Base-by-base conservation (phyloP, 1,140 invertebrate genomes). In the Lepidurus arcticus region DNA sequence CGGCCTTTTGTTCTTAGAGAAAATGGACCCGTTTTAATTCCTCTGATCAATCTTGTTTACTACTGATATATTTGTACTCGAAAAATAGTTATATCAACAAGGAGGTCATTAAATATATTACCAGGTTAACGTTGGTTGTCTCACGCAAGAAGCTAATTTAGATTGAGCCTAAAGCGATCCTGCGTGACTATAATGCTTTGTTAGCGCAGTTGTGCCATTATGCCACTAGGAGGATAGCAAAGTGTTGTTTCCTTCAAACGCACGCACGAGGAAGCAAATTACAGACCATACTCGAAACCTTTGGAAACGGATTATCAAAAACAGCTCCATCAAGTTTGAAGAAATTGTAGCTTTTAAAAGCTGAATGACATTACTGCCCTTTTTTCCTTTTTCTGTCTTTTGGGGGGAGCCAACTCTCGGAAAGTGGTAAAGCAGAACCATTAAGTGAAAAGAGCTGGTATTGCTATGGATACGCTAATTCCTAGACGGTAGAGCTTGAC, bases 131-230 rank as follows among this genome's bases (percentile, higher is more conserved):
- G 53, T 16, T 16, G 16, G 53, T 65, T 65, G 16, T 5, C 16
- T 65, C 53, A 65, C 53, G 53, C 53, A 65, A 65, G 21, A 65
- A 65, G 53, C 53, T 65, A 65, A 65, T 65, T 65, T 65, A 21
- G 53, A 65, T 65, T 65, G 21, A 9, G 53, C 16, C 53, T 65
- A 13, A 65, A 7, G 34, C 34, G 34, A 34, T 65, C 53, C 21
- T 65, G 53, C 16, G 53, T 16, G 8, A 21, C 53, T 47, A 65
- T 24, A 24, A 7, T 21, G 21, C n/a, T 65, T 65, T 65, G 21
- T 65, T 9, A 65, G 21, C 53, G 21, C 53, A 65, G 9, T 65
- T 65, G n/a, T 13, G 53, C 21, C 21, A 65, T 21, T 65, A 1
- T 65, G 53, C 53, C 21, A 21, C 53, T n/a, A 65, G 53, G 34